These are phyloP conservation scores for Mycetomoellerius zeteki DNA, from an alignment of 1,140 invertebrate species.

Conservation along the genomic window DNA sequence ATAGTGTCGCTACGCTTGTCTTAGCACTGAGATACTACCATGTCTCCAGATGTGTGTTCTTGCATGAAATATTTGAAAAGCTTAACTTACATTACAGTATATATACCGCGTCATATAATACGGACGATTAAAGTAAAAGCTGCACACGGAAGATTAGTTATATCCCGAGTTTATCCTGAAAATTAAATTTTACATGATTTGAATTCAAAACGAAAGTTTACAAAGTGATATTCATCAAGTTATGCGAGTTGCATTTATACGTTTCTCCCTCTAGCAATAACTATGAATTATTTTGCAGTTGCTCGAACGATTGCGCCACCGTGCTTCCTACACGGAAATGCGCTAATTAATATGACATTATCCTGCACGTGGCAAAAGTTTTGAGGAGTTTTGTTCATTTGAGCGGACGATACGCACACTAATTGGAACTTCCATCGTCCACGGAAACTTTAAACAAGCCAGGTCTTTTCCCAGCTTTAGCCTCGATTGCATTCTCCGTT, in stretches of 20 bases:
- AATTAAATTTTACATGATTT: slow-evolving; percentile 46
- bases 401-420: slow-evolving; percentile 42
- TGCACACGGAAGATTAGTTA: slow-evolving; percentile 41
- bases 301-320: slow-evolving; percentile 36
- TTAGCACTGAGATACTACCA: too few species aligned
- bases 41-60: not conserved
- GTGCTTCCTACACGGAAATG: not conserved
- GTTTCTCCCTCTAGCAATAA: slow-evolving; percentile 41
- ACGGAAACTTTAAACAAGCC: slow-evolving; percentile 59
- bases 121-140: slow-evolving; percentile 24
- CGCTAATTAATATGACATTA: slow-evolving; percentile 64
- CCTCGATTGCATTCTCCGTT: not conserved
- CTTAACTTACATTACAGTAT: not conserved
- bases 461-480: not conserved
- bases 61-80: not conserved
- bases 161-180: slow-evolving; percentile 35
- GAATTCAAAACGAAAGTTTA: slow-evolving; percentile 48
- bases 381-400: slow-evolving; percentile 57
- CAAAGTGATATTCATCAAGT: slow-evolving; percentile 39
- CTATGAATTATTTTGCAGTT: slow-evolving; percentile 46
- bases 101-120: not conserved
- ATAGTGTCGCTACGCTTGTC: too few species aligned
- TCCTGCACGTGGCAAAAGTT: slow-evolving; percentile 34
- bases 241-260: slow-evolving; percentile 46
- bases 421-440: slow-evolving; percentile 51